Percentiles rank a stretch among this genome's conserved stretches.
Evolutionary conservation across 2,888 invertebrate species (phyloP).

Genomic region (Fissipunctia ypsillon): DNA sequence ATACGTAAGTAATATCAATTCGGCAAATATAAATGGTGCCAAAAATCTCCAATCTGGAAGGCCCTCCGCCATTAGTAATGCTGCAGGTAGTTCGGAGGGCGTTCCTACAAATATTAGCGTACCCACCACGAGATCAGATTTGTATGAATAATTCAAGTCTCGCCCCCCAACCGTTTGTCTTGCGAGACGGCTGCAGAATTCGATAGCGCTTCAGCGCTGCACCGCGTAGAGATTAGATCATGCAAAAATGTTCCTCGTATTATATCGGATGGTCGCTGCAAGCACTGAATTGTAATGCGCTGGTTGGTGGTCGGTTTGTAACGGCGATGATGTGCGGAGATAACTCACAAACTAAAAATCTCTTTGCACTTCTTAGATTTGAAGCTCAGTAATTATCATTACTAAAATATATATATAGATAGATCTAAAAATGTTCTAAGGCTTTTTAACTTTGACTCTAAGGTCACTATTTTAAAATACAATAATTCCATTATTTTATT

Average conservation of each 20-base stretch:
- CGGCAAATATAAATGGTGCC: background rate
- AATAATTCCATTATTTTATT: background rate
- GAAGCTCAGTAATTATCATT: too few species aligned
- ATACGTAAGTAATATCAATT: background rate
- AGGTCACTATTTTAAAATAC: background rate
- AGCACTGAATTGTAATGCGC: constrained; percentile 49
- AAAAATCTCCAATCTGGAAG: background rate
- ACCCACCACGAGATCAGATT: constrained; percentile 60
- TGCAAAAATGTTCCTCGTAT: constrained; percentile 60
- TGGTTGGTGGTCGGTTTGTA: background rate
- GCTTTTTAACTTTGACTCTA: too few species aligned
- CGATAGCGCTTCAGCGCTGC: constrained; percentile 64
- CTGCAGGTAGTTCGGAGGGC: constrained; percentile 29
- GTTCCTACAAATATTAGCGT: constrained; percentile 55
- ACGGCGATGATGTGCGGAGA: constrained; percentile 19
- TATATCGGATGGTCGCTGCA: constrained; percentile 51
- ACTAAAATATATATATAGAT: too few species aligned
- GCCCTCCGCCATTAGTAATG: background rate
- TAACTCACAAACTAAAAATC: constrained; percentile 19
- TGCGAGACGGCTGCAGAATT: constrained; percentile 56
- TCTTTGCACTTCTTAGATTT: background rate
- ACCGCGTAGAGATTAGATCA: constrained; percentile 58
- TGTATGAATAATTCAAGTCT: constrained; percentile 58
- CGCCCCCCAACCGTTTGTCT: constrained; percentile 57
- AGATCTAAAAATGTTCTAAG: too few species aligned